Conservation (phyloP, 2,113 vertebrate genomes). For the Macheiramphus alcinus region DNA sequence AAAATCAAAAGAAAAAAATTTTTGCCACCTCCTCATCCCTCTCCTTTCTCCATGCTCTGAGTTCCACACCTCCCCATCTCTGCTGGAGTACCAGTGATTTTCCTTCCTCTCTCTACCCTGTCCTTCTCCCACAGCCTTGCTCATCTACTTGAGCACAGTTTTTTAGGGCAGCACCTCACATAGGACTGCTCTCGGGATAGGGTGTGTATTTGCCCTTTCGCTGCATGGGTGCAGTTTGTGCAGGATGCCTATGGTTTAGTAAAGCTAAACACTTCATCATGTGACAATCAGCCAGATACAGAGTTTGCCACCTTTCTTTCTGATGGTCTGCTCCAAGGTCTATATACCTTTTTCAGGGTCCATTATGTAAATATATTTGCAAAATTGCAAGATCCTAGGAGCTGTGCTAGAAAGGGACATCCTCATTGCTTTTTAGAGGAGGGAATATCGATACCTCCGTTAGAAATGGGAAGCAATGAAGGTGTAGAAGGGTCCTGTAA, state of each 20-base stretch:
- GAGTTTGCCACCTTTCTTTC: neutral
- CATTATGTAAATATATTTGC: neutral
- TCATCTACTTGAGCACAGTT: neutral
- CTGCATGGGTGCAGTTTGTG: neutral
- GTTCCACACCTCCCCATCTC: neutral
- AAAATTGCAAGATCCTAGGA: neutral
- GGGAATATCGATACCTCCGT: neutral
- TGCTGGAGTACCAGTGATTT: neutral
- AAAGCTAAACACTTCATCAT: neutral
- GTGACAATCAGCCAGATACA: neutral
- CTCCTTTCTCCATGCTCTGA: neutral
- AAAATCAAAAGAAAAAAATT: neutral
- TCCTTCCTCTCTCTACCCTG: neutral
- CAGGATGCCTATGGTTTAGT: neutral
- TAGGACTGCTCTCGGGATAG: accelerated
- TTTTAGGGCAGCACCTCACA: neutral
- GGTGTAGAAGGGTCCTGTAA: neutral
- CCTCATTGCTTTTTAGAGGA: neutral
- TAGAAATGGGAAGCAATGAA: neutral
- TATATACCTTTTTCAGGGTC: neutral
- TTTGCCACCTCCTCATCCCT: neutral
- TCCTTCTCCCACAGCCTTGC: neutral
- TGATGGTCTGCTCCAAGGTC: neutral
- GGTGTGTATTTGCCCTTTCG: neutral
- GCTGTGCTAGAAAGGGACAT: neutral